Base-by-base conservation (phyloP, 2,888 invertebrate genomes). In the Cataglyphis altisquamis region DNA sequence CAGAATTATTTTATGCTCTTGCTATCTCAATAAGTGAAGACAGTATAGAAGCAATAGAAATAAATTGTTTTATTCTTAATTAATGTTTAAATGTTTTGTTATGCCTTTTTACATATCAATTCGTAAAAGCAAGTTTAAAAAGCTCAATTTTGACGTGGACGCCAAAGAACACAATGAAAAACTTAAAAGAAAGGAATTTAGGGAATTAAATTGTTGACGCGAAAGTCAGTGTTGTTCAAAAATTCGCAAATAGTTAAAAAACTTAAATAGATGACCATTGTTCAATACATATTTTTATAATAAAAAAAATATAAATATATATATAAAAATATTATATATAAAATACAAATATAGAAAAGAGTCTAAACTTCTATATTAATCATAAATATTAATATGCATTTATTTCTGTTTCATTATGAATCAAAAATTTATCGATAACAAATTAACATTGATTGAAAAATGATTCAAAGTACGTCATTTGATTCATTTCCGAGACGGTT, bases 401-500 rank as follows among this genome's bases (percentile, higher is more conserved):
- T 36, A 36, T 5, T 63, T 18, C 18, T 63, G 36, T 63, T 39
- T 36, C n/a, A n/a, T 3, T 18, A 29, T 63, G 36, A 36, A 63
- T 36, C 9, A 63, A 18, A 63, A 18, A 63, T 63, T 36, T 9
- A 4, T 36, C n/a, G 9, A 63, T 63, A 36, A 15, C 5, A 36
- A 36, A n/a, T n/a, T 63, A 36, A 64, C 12, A 39, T 39, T 1
- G 12, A 12, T 39, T 64, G 39, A 64, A 39, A 64, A 64, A 39
- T n/a, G 39, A 64, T 21, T 64, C 12, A 10, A 64, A 12, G 1
- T 39, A 1, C 10, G 4, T 21, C 32, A 36, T 8, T 68, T 72
- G 57, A 70, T 82, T 67, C 55, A 73, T 78, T 78, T 45, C 41
- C 18, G 60, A 57, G 70, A 83, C 70, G 32, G 0, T 32, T 66